Percentiles rank a stretch among this genome's conserved stretches.
Evolutionary conservation across 2,797 vertebrate genomes (phyloP).

Genomic region (Microtus californicus): DNA sequence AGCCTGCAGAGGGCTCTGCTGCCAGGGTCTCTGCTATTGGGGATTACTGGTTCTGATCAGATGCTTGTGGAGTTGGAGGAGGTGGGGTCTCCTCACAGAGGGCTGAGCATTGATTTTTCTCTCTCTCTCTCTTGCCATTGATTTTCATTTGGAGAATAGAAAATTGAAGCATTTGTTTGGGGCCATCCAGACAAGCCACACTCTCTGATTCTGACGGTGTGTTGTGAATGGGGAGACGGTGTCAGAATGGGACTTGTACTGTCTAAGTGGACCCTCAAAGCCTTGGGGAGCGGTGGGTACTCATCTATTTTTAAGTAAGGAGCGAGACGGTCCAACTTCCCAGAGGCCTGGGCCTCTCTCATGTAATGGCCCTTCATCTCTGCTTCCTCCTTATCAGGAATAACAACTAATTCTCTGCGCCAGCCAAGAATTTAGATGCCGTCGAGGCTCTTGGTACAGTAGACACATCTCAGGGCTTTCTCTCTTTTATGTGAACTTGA

Average conservation of each 20-base stretch:
- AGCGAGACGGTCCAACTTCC: not conserved
- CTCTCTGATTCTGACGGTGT: conserved; percentile 50
- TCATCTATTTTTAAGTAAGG: conserved; percentile 74
- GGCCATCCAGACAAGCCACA: conserved; percentile 58
- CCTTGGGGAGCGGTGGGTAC: conserved; percentile 63
- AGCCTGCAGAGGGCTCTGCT: not conserved
- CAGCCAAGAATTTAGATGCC: conserved; percentile 76
- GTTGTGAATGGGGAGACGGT: conserved; percentile 25
- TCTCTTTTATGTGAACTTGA: conserved; percentile 81
- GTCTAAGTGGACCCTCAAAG: conserved; percentile 46
- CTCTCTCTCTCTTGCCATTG: conserved; percentile 69
- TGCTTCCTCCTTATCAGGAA: conserved; percentile 62
- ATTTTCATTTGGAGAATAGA: conserved; percentile 83
- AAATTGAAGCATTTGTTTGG: conserved; percentile 82
- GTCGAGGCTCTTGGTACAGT: conserved; percentile 69
- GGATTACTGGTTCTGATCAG: conserved; percentile 37
- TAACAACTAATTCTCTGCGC: conserved; percentile 73
- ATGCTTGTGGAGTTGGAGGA: conserved; percentile 19
- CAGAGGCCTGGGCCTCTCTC: conserved; percentile 51
- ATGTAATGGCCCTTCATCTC: conserved; percentile 66
- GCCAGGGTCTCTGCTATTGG: not conserved
- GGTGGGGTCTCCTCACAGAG: conserved; percentile 25
- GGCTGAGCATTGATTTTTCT: conserved; percentile 79
- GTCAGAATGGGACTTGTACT: conserved; percentile 19
- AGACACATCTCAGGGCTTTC: conserved; percentile 80